Evolutionary conservation across 2,113 vertebrate species (phyloP), one percentile per base, ranked within the genome.

Genomic region (Pseudois nayaur): DNA sequence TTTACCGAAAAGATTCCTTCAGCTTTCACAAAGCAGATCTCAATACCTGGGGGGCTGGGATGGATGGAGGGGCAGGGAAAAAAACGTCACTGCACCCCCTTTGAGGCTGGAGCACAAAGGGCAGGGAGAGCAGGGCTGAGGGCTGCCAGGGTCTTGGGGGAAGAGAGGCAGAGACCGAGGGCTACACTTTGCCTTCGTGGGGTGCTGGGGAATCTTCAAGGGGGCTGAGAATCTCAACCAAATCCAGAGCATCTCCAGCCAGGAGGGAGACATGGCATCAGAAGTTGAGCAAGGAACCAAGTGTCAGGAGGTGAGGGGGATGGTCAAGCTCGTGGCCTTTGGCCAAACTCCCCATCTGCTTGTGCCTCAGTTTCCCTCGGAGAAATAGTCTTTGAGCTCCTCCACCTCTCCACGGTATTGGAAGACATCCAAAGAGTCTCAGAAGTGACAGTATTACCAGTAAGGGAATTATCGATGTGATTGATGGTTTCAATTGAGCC

Each of bases 401-500:
- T 71, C 74, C 17, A 62, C 71, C 19, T 97, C 82, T 94, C 59
- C 48, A 29, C 14, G 78, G 40, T 55, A 33, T 55, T 48, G 33
- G 21, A 87, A 95, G 43, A 13, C 33, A 19, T 60, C 52, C 36
- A 48, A 31, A 95, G 84, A 88, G 55, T 84, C 91, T 91, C 91
- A 83, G 62, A 81, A 94, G 89, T 67, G 82, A 94, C 89, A 71
- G 52, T 78, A 52, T 84, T 91, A 91, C 79, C 95, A 89, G 84
- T 93, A 96, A 95, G 94, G 95, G 84, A 74, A 92, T 96, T 95
- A 97, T 82, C 25, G 6, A 93, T 82, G 86, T 93, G 97, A 97
- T 29, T 74, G 89, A 94, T 96, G 95, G 50, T 87, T 97, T 98
- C 95, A 95, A 89, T 91, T 89, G 96, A 93, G 93, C 96, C 89